Evolutionary conservation across 2,888 invertebrate genomes (phyloP).

Genomic region (Ptychoptera contaminata): DNA sequence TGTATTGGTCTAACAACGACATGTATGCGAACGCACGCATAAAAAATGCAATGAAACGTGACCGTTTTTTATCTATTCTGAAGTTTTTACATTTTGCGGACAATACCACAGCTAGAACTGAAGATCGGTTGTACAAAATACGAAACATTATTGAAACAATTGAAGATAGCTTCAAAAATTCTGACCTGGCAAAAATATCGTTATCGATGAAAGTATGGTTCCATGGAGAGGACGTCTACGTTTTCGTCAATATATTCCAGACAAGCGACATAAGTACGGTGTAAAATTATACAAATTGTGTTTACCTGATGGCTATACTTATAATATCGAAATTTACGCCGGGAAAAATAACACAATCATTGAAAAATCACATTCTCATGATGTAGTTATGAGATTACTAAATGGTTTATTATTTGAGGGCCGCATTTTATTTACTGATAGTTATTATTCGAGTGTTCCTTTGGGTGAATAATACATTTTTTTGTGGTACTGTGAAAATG

Average conservation of each 20-base stretch:
- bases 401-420: constrained; percentile 8
- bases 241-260: constrained; percentile 20
- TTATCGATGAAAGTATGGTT: constrained; percentile 21
- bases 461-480: constrained; percentile 10
- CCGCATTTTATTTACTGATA: constrained; percentile 15
- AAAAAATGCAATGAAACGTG: constrained; percentile 13
- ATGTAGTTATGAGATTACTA: constrained; percentile 7
- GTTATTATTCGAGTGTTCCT: constrained; percentile 16
- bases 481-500: constrained; percentile 14
- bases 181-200: constrained; percentile 14
- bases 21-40: constrained; percentile 15
- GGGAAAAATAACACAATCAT: constrained; percentile 11
- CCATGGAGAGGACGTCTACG: constrained; percentile 18
- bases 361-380: constrained; percentile 9
- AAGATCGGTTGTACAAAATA: constrained; percentile 10
- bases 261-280: constrained; percentile 19
- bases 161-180: constrained; percentile 4
- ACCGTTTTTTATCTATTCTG: constrained; percentile 15
- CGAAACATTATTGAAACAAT: constrained; percentile 3
- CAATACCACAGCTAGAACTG: constrained; percentile 10
- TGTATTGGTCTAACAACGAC: constrained; percentile 13
- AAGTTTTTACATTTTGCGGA: constrained; percentile 17
- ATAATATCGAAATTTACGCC: constrained; percentile 13
- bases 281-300: constrained; percentile 21
- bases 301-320: constrained; percentile 16